These are phyloP conservation scores for Altica lythri DNA, from an alignment of 2,888 invertebrate genomes.

Conservation along the genomic window DNA sequence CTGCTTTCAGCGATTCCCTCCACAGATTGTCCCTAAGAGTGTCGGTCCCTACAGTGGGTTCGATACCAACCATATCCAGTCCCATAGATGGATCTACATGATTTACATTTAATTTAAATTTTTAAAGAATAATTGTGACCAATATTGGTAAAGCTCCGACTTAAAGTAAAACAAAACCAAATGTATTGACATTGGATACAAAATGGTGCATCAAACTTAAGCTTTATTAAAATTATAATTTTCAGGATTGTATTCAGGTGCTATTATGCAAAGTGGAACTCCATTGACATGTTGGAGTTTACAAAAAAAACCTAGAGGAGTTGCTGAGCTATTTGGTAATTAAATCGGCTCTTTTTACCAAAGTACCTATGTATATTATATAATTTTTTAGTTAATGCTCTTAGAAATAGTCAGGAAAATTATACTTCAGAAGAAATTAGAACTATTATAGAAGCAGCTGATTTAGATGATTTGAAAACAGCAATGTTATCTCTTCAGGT, in stretches of 20 bases:
- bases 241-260: conserved; percentile 27
- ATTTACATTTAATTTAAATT: too few relatives aligned
- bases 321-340: not conserved
- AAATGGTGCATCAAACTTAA: too few relatives aligned
- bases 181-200: not conserved
- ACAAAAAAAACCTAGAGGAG: not conserved
- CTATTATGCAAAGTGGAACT: conserved; percentile 30
- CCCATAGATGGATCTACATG: too few relatives aligned
- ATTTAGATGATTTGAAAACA: not conserved
- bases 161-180: not conserved
- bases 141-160: not conserved
- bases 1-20: too few relatives aligned
- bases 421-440: not conserved
- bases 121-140: not conserved
- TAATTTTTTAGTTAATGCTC: not conserved
- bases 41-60: too few relatives aligned
- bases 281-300: conserved; percentile 5
- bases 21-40: too few relatives aligned
- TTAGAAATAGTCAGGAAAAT: not conserved
- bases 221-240: conserved; percentile 5
- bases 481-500: too few relatives aligned
- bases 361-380: not conserved
- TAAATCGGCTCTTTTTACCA: not conserved
- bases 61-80: too few relatives aligned
- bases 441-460: not conserved